These are phyloP conservation scores for Scaptodrosophila latifasciaeformis DNA, from an alignment of 2,888 invertebrate species.

Conservation along the genomic window DNA sequence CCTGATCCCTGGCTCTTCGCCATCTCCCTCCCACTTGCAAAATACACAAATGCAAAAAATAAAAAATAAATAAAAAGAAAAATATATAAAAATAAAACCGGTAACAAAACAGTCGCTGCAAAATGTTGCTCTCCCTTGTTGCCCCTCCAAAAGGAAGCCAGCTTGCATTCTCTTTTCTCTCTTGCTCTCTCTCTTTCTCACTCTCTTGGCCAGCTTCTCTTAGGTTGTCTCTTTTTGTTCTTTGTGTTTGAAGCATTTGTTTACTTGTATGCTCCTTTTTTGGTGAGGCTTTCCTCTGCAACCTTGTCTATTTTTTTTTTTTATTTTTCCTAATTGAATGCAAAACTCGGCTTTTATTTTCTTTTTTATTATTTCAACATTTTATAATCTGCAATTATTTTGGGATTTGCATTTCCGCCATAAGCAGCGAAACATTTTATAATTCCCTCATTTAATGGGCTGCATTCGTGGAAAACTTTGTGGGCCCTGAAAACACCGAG, in stretches of 20 bases:
- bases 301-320: background rate
- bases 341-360: background rate
- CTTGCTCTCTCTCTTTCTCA: slow-evolving; percentile 9
- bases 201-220: background rate
- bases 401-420: slow-evolving; percentile 12
- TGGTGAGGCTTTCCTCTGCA: background rate
- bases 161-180: slow-evolving; percentile 27
- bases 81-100: slow-evolving; percentile 48
- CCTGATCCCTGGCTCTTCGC: no score
- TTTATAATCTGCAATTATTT: slow-evolving; percentile 42
- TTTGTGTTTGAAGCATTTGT: background rate
- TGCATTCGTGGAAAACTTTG: no score
- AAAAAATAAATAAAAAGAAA: no score
- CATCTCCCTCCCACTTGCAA: no score
- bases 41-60: no score
- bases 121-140: slow-evolving; percentile 14
- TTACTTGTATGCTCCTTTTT: background rate
- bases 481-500: slow-evolving; percentile 23
- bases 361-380: slow-evolving; percentile 19
- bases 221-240: background rate
- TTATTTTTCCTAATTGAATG: slow-evolving; percentile 26
- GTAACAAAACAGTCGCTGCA: slow-evolving; percentile 36
- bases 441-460: background rate
- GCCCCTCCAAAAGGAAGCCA: no score
- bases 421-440: no score